Evolutionary conservation across 2,113 vertebrate genomes (phyloP).

Genomic region (Xyliphius kryptos): DNA sequence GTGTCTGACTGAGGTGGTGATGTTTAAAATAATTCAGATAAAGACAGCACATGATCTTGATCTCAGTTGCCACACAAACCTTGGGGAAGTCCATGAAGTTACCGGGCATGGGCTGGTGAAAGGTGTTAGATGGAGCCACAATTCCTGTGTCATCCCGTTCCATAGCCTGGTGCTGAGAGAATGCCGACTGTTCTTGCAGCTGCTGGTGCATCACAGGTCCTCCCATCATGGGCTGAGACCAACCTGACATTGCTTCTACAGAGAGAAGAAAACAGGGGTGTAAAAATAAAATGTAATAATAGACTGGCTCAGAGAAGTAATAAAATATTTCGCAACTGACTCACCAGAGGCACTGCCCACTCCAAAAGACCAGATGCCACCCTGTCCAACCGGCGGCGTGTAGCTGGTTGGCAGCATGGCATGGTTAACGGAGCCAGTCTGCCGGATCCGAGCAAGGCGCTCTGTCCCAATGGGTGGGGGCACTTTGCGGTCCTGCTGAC

Average conservation of each 20-base stretch:
- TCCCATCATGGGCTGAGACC: slow-evolving; percentile 95
- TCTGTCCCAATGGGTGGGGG: slow-evolving; percentile 95
- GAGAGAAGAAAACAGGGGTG: slow-evolving; percentile 41
- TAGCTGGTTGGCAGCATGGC: slow-evolving; percentile 87
- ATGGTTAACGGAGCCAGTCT: slow-evolving; percentile 88
- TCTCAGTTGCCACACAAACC: too few relatives aligned
- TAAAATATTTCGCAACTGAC: too few relatives aligned
- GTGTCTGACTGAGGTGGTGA: too few relatives aligned
- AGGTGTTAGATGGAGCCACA: slow-evolving; percentile 91
- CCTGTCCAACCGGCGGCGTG: slow-evolving; percentile 88
- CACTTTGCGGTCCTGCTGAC: slow-evolving; percentile 87
- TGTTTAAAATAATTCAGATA: too few relatives aligned
- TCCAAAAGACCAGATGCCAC: slow-evolving; percentile 97
- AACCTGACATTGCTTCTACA: slow-evolving; percentile 95
- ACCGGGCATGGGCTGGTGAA: slow-evolving; percentile 92
- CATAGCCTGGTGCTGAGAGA: slow-evolving; percentile 97
- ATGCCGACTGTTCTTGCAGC: slow-evolving; percentile 84
- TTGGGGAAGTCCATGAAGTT: slow-evolving; percentile 97
- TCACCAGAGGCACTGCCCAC: slow-evolving; percentile 88
- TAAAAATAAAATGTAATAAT: too few relatives aligned
- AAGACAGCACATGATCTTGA: too few relatives aligned
- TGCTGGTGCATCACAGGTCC: slow-evolving; percentile 92
- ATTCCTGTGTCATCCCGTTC: slow-evolving; percentile 97
- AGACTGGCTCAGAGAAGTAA: too few relatives aligned
- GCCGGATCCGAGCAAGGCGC: slow-evolving; percentile 86